A percentile compares a stretch with the other conserved stretches of the same genome.
phyloP scores from a whole-genome alignment of 2,113 vertebrate species.

The Saccopteryx leptura region DNA sequence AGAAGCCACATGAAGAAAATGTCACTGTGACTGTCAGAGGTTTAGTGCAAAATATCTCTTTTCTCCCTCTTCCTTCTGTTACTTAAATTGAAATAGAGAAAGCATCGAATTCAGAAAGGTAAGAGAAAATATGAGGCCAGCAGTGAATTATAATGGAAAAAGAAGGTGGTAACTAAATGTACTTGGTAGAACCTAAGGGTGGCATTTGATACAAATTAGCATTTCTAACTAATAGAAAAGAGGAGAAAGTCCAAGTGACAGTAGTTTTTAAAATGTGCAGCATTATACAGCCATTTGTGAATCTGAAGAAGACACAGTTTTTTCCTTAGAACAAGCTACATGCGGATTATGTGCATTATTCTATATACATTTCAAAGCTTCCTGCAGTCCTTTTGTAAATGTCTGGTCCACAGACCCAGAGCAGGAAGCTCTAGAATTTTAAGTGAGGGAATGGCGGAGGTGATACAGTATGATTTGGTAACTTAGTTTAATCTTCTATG shows the following conservation, averaged over 20 bases:
- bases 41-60: neutral
- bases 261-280: neutral
- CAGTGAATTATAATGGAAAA: neutral
- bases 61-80: neutral
- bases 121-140: neutral
- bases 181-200: neutral
- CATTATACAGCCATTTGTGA: neutral
- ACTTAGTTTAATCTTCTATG: neutral
- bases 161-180: neutral
- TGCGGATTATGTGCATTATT: neutral
- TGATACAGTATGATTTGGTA: neutral
- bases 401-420: neutral
- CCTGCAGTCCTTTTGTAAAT: neutral
- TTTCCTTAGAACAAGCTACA: neutral
- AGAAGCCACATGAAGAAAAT: neutral
- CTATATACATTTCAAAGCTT: neutral
- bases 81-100: neutral
- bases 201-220: neutral
- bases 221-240: neutral
- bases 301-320: neutral
- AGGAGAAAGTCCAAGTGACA: neutral
- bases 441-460: neutral
- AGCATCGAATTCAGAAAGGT: neutral
- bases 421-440: slow-evolving; percentile 29
- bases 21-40: neutral